Evolutionary conservation across 2,113 vertebrate genomes (phyloP).

Genomic region (Cyanistes caeruleus): DNA sequence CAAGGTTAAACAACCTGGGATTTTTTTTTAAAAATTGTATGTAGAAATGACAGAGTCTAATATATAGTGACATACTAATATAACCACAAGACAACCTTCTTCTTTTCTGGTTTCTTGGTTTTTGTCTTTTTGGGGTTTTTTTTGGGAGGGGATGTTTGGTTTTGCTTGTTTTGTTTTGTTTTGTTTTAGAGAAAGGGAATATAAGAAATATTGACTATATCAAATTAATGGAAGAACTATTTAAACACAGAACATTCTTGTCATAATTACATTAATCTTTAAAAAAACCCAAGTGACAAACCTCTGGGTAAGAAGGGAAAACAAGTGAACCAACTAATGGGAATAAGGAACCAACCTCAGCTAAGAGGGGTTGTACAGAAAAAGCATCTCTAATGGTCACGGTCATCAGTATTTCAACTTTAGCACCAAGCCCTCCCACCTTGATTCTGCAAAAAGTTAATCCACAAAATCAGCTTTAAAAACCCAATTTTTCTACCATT

Average conservation of each 20-base stretch:
- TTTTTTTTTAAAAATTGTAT: neutral
- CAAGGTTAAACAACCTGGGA: conserved; percentile 45
- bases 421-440: neutral
- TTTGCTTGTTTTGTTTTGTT: neutral
- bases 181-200: neutral
- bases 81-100: neutral
- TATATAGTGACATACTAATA: neutral
- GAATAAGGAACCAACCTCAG: neutral
- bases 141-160: neutral
- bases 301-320: neutral
- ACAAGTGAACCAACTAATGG: neutral
- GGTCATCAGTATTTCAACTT: neutral
- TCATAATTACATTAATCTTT: neutral
- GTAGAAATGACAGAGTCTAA: neutral
- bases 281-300: neutral
- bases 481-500: neutral
- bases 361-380: neutral
- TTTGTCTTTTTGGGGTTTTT: accelerated
- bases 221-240: neutral
- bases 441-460: neutral
- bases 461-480: neutral
- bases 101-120: neutral
- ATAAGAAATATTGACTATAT: neutral
- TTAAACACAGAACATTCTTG: neutral
- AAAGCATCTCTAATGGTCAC: neutral